These are phyloP conservation scores for Circus cinereus DNA, from an alignment of 2,797 vertebrate species.

Conservation along the genomic window DNA sequence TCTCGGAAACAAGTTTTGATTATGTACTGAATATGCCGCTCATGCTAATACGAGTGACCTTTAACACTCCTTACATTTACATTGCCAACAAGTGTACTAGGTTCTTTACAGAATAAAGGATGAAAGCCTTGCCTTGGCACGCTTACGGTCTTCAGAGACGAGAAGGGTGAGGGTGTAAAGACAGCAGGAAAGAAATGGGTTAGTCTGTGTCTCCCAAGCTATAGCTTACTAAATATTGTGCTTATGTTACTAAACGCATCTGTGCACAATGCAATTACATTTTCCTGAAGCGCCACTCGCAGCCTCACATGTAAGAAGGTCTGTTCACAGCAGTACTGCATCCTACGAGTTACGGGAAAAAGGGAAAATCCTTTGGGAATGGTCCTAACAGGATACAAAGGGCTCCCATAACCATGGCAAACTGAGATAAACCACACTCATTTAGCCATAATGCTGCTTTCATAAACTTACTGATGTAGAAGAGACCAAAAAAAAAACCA, in stretches of 20 bases:
- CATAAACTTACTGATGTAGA: background rate
- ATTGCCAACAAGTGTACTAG: background rate
- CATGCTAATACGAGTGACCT: background rate
- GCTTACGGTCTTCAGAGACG: accelerated
- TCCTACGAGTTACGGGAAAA: background rate
- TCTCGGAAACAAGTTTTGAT: background rate
- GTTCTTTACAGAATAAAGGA: background rate
- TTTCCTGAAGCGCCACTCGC: background rate
- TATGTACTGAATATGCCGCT: background rate
- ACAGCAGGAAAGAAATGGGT: background rate
- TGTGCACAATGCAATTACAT: background rate
- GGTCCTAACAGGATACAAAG: background rate
- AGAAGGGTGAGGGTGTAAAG: background rate
- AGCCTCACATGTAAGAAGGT: background rate
- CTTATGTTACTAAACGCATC: background rate
- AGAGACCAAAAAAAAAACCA: background rate
- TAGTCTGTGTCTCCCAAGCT: background rate
- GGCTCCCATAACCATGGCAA: background rate
- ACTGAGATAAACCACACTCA: background rate
- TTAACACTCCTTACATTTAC: background rate
- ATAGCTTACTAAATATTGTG: background rate
- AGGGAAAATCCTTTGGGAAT: background rate
- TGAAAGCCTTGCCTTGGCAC: background rate
- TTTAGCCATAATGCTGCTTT: background rate
- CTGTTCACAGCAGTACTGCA: background rate